Evolutionary conservation across 30 jellyfish, hydroid and myxozoan species (phyloP), one percentile per base, ranked within the genome.

Genomic region (Turritopsis rubra): DNA sequence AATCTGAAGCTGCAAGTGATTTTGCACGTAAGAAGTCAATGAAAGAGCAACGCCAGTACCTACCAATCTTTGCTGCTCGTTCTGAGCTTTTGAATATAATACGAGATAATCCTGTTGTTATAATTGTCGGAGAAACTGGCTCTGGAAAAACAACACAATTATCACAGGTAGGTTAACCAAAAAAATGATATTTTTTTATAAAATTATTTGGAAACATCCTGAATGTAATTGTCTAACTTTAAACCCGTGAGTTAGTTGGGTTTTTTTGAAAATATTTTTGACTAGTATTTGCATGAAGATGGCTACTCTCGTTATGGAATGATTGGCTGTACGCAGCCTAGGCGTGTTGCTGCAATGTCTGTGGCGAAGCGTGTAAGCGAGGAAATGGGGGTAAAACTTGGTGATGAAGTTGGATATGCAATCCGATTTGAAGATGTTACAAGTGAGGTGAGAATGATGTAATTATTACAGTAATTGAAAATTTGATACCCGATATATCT

Each of bases 271-370:
- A 41, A 68, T 68, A 9, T 68, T 68, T 52, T 53, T 31, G 83
- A 77, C 7, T 77, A 93, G 98, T 94, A 85, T 84, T 82, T 94
- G 92, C 95, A 85, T 75, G 99, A 94, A 82, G 99, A 88, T 23
- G 99, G 99, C 31, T 94, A 89, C 88, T 77, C 87, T 53, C 83
- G 81, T 27, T 82, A 86, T 68, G 99, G 99, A 0, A 85, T 89
- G 91, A 94, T 94, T 68, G 99, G 99, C 21, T 94, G 99, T 76
- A 94, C 99, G 8, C 99, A 94, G 30, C 99, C 99, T 1, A 87
- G 99, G 1, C 84, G 99, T 29, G 99, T 94, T 41, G 99, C 99
- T 19, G 99, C 99, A 1, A 94, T 94, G 99, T 94, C 99, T 0
- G 96, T 94, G 18, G 99, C 99, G 30, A 94, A 94, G 84, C 94